Conservation (phyloP, 2,113 vertebrate genomes). For the Willisornis vidua region DNA sequence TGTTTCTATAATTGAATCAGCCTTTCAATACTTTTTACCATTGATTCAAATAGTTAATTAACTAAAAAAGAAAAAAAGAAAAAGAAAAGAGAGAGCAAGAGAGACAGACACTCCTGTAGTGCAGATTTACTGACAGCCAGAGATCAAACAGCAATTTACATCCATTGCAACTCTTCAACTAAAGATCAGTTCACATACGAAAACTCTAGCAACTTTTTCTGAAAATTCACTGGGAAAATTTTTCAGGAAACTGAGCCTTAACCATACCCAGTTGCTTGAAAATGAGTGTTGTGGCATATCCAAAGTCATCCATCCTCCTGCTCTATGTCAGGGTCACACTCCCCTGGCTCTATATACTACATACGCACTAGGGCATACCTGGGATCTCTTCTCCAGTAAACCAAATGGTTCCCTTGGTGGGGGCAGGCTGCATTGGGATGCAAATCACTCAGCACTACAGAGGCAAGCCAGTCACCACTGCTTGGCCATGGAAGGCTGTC, state of each 20-base stretch:
- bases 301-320: not conserved
- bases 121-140: not conserved
- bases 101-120: not conserved
- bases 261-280: not conserved
- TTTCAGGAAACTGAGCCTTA: not conserved
- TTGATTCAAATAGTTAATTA: constrained; percentile 5
- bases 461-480: not conserved
- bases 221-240: not conserved
- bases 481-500: not conserved
- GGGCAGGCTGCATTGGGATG: not conserved
- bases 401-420: not conserved
- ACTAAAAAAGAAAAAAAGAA: not conserved
- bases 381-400: not conserved
- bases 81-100: not conserved
- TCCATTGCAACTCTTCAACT: not conserved
- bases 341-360: not conserved
- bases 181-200: not conserved
- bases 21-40: not conserved
- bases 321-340: not conserved
- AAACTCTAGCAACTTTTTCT: not conserved
- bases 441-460: fast-evolving
- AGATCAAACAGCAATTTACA: constrained; percentile 15
- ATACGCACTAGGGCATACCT: too few relatives aligned
- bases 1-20: not conserved
- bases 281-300: not conserved